Base-by-base conservation (phyloP, 1,140 invertebrate species). In the Nephila pilipes region DNA sequence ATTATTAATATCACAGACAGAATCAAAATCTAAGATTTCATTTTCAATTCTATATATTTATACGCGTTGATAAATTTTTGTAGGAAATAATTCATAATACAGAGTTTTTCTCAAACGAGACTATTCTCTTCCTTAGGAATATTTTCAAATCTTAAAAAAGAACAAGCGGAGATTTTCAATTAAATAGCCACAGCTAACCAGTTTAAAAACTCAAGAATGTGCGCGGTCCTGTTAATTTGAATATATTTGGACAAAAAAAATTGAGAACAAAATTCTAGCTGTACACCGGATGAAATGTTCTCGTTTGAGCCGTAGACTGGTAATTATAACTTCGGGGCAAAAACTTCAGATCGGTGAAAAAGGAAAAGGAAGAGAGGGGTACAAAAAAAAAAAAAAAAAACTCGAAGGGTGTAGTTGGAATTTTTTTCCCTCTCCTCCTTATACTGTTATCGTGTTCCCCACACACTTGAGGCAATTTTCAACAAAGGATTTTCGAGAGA, bases 301-400 rank as follows among this genome's bases (percentile, higher is more conserved):
- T 87, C 55, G 32, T 87, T 60, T 36, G 57, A 87, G 20, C 55
- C 55, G 57, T 54, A 32, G 85, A 29, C 32, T 87, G 58, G 57
- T 87, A 87, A 87, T 87, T 87, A 87, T 87, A 60, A 63, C 85
- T 87, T 25, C n/a, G 36, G 85, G 85, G 55, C 85, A 87, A 87
- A 87, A 87, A 87, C 85, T 60, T 58, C 58, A 36, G 58, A 60
- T 60, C 29, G 29, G 80, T 10, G 46, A 46, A 36, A 81, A 18
- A 81, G 46, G n/a, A 46, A 54, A 54, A 38, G 12, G 4, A 29
- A 2, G 55, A 2, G 16, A 16, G 29, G 18, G n/a, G n/a, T n/a
- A n/a, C 6, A 79, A 79, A 8, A 12, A 81, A n/a, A 25, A 54
- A 54, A 55, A 57, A 57, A 57, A 29, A 16, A 5, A 3, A 57